These are phyloP conservation scores for Orthosia incerta DNA, from an alignment of 2,888 invertebrate genomes.

Conservation along the genomic window DNA sequence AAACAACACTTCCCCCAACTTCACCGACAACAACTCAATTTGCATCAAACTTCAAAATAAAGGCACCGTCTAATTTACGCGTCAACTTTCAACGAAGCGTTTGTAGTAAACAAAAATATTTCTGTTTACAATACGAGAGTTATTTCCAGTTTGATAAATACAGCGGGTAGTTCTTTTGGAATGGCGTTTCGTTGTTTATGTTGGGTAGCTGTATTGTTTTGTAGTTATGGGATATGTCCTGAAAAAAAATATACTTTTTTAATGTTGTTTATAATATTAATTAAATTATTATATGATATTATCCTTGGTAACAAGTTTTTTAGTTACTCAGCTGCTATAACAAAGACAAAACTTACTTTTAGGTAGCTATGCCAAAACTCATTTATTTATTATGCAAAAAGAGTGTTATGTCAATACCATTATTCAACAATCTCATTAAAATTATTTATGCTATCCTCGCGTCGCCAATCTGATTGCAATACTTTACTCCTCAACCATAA, in stretches of 20 bases:
- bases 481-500: too few species aligned
- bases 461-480: neutral
- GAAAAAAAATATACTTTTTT: neutral
- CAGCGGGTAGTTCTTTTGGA: slow-evolving; percentile 64
- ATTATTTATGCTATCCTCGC: neutral
- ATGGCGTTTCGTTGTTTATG: slow-evolving; percentile 63
- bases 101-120: slow-evolving; percentile 80
- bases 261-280: neutral
- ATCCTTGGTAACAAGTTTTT: too few species aligned
- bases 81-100: slow-evolving; percentile 64
- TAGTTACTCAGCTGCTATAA: neutral
- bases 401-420: neutral
- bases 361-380: neutral
- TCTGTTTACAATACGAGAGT: slow-evolving; percentile 75
- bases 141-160: slow-evolving; percentile 71
- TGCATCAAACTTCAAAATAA: slow-evolving; percentile 60
- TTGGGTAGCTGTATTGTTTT: slow-evolving; percentile 31
- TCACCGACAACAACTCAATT: slow-evolving; percentile 54
- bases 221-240: slow-evolving; percentile 45
- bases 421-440: neutral
- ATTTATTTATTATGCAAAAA: neutral
- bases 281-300: neutral
- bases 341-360: neutral
- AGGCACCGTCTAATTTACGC: slow-evolving; percentile 59
- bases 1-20: slow-evolving; percentile 39